Evolutionary conservation across 2,888 invertebrate genomes (phyloP), one percentile per base, ranked within the genome.

Genomic region (Aquatica leii): DNA sequence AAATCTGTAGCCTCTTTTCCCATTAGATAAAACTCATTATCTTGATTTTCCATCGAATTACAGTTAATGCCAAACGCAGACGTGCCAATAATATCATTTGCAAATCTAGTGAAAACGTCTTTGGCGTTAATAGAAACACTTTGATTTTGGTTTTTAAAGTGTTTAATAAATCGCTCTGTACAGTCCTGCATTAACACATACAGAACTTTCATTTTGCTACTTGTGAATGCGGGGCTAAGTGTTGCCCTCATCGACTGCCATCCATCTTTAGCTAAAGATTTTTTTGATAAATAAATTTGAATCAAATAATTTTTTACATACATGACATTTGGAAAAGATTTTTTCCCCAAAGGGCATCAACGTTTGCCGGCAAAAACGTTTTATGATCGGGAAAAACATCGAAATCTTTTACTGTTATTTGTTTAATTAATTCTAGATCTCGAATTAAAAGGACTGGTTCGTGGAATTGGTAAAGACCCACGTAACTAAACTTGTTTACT

Each of bases 11-110:
- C n/a, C n/a, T n/a, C n/a, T n/a, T n/a, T n/a, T n/a, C n/a, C 83
- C 67, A 75, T 75, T 1, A 61, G 11, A 66, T 82, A 86, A 73
- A 87, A 86, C 46, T 85, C 82, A 63, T 88, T 87, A 0, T 84
- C 74, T 17, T 77, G 81, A 24, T 87, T 80, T 50, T 80, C 79
- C 31, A 86, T 62, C 0, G 87, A 87, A 73, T 88, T 82, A 0
- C 86, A 82, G 62, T 82, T 78, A 0, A 86, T 78, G 0, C 87
- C 87, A 64, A 87, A 87, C 0, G 84, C 86, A 1, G 84, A 80
- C 0, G 84, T 84, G 0, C 87, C 86, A 34, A 50, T 50, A 50
- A 50, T 15, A 15, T 50, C n/a, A n/a, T n/a, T n/a, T n/a, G n/a
- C n/a, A n/a, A n/a, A n/a, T n/a, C n/a, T n/a, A n/a, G n/a, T n/a